Base-by-base conservation (phyloP, 1,140 invertebrate genomes). In the Telenomus remus region DNA sequence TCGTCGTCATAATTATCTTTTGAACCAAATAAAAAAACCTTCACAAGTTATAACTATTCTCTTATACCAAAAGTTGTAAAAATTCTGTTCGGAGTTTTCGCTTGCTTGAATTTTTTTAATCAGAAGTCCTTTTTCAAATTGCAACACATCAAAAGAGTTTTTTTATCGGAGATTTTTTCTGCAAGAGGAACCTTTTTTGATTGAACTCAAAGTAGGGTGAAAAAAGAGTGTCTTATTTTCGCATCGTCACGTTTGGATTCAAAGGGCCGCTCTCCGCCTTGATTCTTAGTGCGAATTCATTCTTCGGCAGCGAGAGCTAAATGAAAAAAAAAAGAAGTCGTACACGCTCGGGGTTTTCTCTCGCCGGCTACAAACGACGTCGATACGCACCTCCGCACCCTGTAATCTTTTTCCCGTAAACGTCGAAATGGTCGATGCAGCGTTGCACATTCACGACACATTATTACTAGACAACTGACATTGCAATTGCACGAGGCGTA, bases 381-480 rank as follows among this genome's bases (percentile, higher is more conserved):
- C 57, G 54, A 69, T 64, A 57, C 37, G 50, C 50, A n/a, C 16
- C 16, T 33, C 35, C 59, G 13, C 34, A 14, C 57, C 19, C 53
- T 54, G 64, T 57, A 59, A 63, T 60, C 54, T 59, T 59, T 12
- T n/a, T 27, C 16, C 53, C 14, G 54, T 65, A 55, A 76, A 70
- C 42, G 66, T 69, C 72, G 56, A 75, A 75, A 64, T 59, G 44
- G 60, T 37, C 43, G 55, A 70, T 65, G 61, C 55, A 54, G 46
- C 42, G 60, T 66, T 70, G 65, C 66, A 76, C 72, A 64, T 71
- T 76, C 55, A 44, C 53, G 65, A 68, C 53, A 55, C 68, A 72
- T 72, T 77, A 71, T 71, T 71, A 56, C 74, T 46, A 65, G 59
- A 44, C 63, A 50, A 69, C 56, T 69, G 68, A 72, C 68, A 77